Percentiles rank a stretch among this genome's conserved stretches.
Evolutionary conservation across 2,113 vertebrate species (phyloP).

Genomic region (Dromas ardeola): DNA sequence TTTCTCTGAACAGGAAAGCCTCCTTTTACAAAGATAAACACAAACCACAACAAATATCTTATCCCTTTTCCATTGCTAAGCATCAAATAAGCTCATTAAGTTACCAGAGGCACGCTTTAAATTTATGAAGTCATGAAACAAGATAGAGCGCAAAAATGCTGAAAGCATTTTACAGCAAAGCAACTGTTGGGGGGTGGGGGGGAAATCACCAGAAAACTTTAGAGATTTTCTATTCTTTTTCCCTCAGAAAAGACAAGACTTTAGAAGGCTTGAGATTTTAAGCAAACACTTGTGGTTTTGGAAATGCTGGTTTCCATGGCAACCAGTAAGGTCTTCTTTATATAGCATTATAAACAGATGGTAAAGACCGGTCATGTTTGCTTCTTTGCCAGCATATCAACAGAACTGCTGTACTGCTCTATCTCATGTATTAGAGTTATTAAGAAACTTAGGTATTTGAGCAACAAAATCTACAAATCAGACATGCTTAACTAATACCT

Average conservation of each 20-base stretch:
- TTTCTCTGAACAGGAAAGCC: not conserved
- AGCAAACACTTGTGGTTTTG: slow-evolving; percentile 80
- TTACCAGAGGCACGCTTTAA: not conserved
- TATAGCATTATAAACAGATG: slow-evolving; percentile 88
- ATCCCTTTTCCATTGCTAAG: not conserved
- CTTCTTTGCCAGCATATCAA: slow-evolving; percentile 82
- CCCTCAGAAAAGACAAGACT: slow-evolving; percentile 64
- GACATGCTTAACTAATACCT: slow-evolving; percentile 57
- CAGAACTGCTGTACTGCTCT: slow-evolving; percentile 69
- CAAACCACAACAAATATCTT: not conserved
- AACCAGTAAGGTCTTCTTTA: slow-evolving; percentile 82
- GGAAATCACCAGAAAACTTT: too few species aligned
- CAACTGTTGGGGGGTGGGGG: not conserved
- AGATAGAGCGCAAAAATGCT: not conserved
- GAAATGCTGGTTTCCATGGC: slow-evolving; percentile 79
- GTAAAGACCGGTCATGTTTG: slow-evolving; percentile 82
- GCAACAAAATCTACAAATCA: slow-evolving; percentile 68
- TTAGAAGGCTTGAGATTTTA: slow-evolving; percentile 76
- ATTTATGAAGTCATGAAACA: slow-evolving; percentile 30
- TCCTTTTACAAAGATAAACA: not conserved
- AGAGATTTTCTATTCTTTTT: slow-evolving; percentile 59
- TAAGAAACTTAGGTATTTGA: slow-evolving; percentile 71
- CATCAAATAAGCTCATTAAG: slow-evolving; percentile 1
- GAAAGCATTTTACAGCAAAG: slow-evolving; percentile 44
- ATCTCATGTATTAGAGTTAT: slow-evolving; percentile 66